Evolutionary conservation across 2,888 invertebrate genomes (phyloP).

Genomic region (Melieria omissa): DNA sequence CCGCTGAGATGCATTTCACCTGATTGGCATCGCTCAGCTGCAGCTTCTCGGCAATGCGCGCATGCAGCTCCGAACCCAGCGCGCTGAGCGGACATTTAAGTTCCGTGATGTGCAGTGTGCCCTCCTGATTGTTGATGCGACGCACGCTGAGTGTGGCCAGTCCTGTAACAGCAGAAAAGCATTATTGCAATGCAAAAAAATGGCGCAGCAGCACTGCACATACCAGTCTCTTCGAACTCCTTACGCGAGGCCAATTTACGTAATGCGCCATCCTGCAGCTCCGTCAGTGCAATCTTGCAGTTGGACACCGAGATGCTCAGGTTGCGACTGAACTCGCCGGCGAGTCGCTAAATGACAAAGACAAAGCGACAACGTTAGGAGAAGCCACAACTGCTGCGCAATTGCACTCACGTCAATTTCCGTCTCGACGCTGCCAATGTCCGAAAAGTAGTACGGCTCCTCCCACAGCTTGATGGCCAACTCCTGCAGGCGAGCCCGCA

Average conservation of each 20-base stretch:
- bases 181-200: background rate
- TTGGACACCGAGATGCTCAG: slow-evolving; percentile 69
- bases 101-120: slow-evolving; percentile 69
- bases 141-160: slow-evolving; percentile 79
- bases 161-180: slow-evolving; percentile 64
- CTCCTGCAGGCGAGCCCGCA: slow-evolving; percentile 75
- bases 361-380: no score
- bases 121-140: slow-evolving; percentile 68
- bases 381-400: background rate
- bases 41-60: slow-evolving; percentile 69
- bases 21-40: slow-evolving; percentile 65
- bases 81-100: slow-evolving; percentile 71
- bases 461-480: slow-evolving; percentile 81
- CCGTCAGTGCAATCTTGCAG: slow-evolving; percentile 71
- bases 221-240: slow-evolving; percentile 73
- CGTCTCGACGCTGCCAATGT: slow-evolving; percentile 67
- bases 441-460: slow-evolving; percentile 74
- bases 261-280: slow-evolving; percentile 76
- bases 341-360: slow-evolving; percentile 71
- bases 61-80: slow-evolving; percentile 71
- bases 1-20: slow-evolving; percentile 76
- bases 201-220: background rate
- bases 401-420: slow-evolving; percentile 59
- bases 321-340: slow-evolving; percentile 70
- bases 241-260: slow-evolving; percentile 78